Conservation (phyloP, 2,797 vertebrate species). For the Scleropages formosus region DNA sequence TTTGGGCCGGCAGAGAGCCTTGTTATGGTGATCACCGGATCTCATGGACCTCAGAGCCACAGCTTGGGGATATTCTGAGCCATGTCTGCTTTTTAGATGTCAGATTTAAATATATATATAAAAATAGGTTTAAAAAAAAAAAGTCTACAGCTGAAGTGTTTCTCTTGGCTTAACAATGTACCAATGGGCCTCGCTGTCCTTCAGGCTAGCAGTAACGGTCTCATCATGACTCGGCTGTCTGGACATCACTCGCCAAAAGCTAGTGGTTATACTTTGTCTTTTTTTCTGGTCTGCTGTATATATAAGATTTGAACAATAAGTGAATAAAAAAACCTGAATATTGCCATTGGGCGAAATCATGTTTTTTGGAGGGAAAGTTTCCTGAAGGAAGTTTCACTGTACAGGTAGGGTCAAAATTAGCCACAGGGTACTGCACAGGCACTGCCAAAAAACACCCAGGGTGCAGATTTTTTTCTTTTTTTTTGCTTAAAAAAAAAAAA, state of each 20-base stretch:
- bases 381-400: slow-evolving; percentile 9
- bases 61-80: slow-evolving; percentile 11
- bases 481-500: too few species aligned
- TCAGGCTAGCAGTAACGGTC: slow-evolving; percentile 13
- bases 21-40: neutral
- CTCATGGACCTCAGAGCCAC: neutral
- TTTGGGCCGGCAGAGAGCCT: slow-evolving; percentile 8
- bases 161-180: slow-evolving; percentile 24
- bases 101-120: slow-evolving; percentile 18
- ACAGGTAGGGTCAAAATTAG: neutral
- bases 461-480: too few species aligned
- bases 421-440: neutral
- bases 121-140: slow-evolving; percentile 20
- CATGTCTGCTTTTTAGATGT: slow-evolving; percentile 8
- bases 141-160: slow-evolving; percentile 26
- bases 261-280: neutral
- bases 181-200: neutral
- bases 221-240: slow-evolving; percentile 1
- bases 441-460: neutral
- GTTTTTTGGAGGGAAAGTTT: neutral
- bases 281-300: slow-evolving; percentile 1
- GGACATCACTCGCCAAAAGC: neutral
- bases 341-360: neutral
- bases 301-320: neutral
- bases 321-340: too few species aligned